These are phyloP conservation scores for Ennomos quercinarius DNA, from an alignment of 2,888 invertebrate genomes.

Conservation along the genomic window DNA sequence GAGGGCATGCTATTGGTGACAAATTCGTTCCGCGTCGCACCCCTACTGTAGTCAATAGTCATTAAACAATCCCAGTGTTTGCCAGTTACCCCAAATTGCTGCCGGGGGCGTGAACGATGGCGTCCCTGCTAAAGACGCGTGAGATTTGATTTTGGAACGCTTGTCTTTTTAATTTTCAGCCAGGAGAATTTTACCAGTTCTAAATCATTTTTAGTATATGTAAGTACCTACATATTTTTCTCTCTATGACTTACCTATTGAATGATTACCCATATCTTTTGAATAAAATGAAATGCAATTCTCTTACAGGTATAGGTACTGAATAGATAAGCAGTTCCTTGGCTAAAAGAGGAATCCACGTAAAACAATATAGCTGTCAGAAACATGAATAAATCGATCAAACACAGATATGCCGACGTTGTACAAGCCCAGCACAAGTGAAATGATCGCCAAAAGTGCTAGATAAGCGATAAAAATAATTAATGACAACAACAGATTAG, in stretches of 20 bases:
- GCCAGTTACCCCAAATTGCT: constrained; percentile 60
- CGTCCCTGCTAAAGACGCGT: constrained; percentile 52
- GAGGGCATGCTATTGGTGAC: constrained; percentile 72
- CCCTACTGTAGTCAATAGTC: constrained; percentile 50
- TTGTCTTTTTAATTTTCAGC: constrained; percentile 17
- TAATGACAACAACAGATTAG: constrained; percentile 83
- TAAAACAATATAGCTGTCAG: constrained; percentile 3
- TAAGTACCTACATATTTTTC: too few relatives aligned
- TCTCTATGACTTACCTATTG: too few relatives aligned
- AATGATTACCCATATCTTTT: too few relatives aligned
- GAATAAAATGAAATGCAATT: too few relatives aligned
- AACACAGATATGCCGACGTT: constrained; percentile 48
- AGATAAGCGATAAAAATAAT: constrained; percentile 85
- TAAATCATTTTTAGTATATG: too few relatives aligned
- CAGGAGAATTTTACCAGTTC: constrained; percentile 3
- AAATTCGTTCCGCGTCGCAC: constrained; percentile 72
- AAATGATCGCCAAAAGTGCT: constrained; percentile 76
- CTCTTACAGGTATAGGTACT: too few relatives aligned
- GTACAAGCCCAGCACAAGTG: constrained; percentile 65
- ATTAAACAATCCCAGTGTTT: constrained; percentile 54
- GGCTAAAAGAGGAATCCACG: neutral
- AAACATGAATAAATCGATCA: constrained; percentile 48
- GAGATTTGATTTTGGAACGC: constrained; percentile 50
- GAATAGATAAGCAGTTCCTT: too few relatives aligned
- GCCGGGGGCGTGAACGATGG: constrained; percentile 63